A percentile compares a stretch with the other conserved stretches of the same genome.
phyloP scores from a whole-genome alignment of 2,888 invertebrate species.

The Eupelmus urozonus region DNA sequence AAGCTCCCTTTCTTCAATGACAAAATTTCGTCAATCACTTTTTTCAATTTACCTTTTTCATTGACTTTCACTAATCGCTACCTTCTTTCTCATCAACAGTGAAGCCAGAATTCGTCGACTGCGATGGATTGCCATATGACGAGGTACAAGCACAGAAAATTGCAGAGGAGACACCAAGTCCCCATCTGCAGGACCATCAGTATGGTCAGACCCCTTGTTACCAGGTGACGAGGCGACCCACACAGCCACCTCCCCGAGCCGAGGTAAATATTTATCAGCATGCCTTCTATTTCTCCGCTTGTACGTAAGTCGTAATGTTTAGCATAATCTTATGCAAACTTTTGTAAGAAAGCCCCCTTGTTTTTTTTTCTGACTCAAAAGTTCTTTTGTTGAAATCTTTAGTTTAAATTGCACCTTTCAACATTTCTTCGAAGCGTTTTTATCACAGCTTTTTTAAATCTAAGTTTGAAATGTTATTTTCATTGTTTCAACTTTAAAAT shows the following conservation, averaged over 20 bases:
- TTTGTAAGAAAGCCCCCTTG: too few species aligned
- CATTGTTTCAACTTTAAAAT: too few species aligned
- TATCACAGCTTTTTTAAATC: not conserved
- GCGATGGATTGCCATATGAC: conserved; percentile 70
- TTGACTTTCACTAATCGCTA: not conserved
- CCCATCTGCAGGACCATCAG: conserved; percentile 91
- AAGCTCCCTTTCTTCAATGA: too few species aligned
- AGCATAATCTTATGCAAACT: too few species aligned
- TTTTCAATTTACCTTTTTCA: not conserved
- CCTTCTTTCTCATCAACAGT: conserved; percentile 62
- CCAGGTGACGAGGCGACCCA: conserved; percentile 74
- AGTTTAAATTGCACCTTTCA: too few species aligned
- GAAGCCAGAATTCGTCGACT: conserved; percentile 74
- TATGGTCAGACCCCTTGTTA: conserved; percentile 88
- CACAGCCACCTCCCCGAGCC: conserved; percentile 74
- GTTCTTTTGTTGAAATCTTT: too few species aligned
- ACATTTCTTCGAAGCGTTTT: too few species aligned
- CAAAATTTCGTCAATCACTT: not conserved
- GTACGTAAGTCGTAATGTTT: too few species aligned
- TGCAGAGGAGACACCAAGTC: conserved; percentile 80
- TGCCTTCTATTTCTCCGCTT: too few species aligned
- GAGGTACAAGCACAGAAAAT: conserved; percentile 74
- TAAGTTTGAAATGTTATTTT: not conserved
- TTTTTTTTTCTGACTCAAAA: too few species aligned
- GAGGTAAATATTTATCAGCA: conserved; percentile 70